Percentiles rank a stretch among this genome's conserved stretches.
These are phyloP conservation scores for Balearica regulorum DNA, from an alignment of 2,797 vertebrate species.

Conservation along the genomic window DNA sequence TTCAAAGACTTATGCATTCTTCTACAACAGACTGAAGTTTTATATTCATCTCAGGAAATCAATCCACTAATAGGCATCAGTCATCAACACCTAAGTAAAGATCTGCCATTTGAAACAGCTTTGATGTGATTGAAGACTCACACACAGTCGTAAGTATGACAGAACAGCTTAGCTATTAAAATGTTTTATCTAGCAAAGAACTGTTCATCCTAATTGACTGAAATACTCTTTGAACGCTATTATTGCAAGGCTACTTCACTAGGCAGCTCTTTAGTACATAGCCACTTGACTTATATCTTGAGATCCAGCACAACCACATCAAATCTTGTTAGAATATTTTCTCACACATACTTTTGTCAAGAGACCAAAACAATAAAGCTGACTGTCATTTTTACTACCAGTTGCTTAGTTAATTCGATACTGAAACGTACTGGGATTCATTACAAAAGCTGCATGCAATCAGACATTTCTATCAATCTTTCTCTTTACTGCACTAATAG, in stretches of 20 bases:
- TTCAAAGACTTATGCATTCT: slow-evolving; percentile 45
- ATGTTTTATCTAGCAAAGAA: slow-evolving; percentile 53
- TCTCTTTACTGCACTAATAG: not conserved
- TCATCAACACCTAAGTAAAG: slow-evolving; percentile 49
- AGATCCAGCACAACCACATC: slow-evolving; percentile 29
- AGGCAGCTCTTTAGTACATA: not conserved
- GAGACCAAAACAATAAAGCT: slow-evolving; percentile 26
- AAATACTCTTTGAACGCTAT: slow-evolving; percentile 41
- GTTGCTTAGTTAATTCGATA: slow-evolving; percentile 36
- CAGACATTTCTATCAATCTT: slow-evolving; percentile 41
- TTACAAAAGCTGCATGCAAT: slow-evolving; percentile 28
- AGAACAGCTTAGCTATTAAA: slow-evolving; percentile 41
- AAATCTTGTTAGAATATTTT: slow-evolving; percentile 38
- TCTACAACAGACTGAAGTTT: slow-evolving; percentile 25
- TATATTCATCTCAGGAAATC: slow-evolving; percentile 52
- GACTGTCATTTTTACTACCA: slow-evolving; percentile 53
- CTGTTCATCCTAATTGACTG: slow-evolving; percentile 18
- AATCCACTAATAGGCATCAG: slow-evolving; percentile 49
- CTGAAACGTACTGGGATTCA: slow-evolving; percentile 16
- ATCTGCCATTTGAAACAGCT: slow-evolving; percentile 45
- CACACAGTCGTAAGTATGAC: not conserved
- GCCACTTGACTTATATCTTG: slow-evolving; percentile 14
- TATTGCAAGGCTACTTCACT: slow-evolving; percentile 25
- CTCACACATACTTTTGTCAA: slow-evolving; percentile 15
- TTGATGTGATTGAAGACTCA: slow-evolving; percentile 35